These are phyloP conservation scores for Muscicapa comitata DNA, from an alignment of 2,797 vertebrate species.

Conservation along the genomic window DNA sequence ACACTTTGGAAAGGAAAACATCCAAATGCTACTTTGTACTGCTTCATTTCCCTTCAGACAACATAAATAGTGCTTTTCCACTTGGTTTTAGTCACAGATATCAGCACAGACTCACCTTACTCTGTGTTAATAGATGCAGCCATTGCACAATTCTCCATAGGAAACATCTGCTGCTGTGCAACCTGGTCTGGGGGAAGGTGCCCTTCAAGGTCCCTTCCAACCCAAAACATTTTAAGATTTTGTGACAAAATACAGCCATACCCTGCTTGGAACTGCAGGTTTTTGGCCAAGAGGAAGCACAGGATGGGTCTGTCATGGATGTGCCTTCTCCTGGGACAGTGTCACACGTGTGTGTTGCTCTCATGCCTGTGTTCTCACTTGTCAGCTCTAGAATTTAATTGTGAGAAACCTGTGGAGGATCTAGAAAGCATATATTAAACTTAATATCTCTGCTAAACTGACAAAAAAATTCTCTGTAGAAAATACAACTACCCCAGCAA, in stretches of 20 bases:
- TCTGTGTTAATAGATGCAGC: neutral
- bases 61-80: neutral
- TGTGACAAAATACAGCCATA: neutral
- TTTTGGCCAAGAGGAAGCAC: neutral
- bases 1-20: neutral
- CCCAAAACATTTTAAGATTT: neutral
- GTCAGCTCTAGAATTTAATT: neutral
- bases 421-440: neutral
- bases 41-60: neutral
- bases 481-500: neutral
- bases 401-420: neutral
- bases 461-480: neutral
- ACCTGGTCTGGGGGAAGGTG: neutral
- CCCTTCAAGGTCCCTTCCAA: neutral
- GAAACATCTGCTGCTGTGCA: neutral
- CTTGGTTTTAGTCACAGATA: neutral
- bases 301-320: neutral
- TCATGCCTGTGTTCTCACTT: neutral
- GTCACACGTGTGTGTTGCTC: rapidly evolving
- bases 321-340: neutral
- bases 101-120: neutral
- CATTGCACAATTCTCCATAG: neutral
- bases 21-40: neutral
- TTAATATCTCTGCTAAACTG: neutral
- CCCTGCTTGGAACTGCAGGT: neutral